These are phyloP conservation scores for Myiopsitta monachus DNA, from an alignment of 2,113 vertebrate genomes.

Conservation along the genomic window DNA sequence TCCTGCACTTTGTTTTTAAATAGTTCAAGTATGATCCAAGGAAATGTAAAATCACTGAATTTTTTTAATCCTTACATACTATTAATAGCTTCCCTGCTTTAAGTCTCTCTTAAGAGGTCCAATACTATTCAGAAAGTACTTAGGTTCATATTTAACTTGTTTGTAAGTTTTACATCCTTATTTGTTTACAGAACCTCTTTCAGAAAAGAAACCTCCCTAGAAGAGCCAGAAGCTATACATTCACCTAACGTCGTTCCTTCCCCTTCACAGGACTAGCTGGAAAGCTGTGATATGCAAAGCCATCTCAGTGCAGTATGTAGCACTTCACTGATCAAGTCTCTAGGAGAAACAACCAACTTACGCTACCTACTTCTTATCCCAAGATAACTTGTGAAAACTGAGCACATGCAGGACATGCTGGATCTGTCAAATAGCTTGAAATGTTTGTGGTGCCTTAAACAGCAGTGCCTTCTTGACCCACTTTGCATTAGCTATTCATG, in stretches of 20 bases:
- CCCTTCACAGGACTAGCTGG: not conserved
- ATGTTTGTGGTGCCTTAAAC: not conserved
- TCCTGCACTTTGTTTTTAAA: not conserved
- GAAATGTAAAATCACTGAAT: not conserved
- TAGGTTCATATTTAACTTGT: not conserved
- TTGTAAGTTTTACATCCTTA: not conserved
- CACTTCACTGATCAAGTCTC: not conserved
- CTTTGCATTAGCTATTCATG: not conserved
- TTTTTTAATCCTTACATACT: not conserved
- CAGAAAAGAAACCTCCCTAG: not conserved
- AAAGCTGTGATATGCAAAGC: not conserved
- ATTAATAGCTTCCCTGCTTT: not conserved
- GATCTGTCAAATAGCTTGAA: not conserved
- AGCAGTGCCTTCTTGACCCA: slow-evolving; percentile 36
- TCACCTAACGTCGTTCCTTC: not conserved
- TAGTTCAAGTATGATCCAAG: not conserved
- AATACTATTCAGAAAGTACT: not conserved
- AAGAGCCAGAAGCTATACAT: not conserved
- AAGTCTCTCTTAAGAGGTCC: not conserved
- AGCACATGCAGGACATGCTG: not conserved
- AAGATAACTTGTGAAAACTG: not conserved
- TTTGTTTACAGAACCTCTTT: not conserved
- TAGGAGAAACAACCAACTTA: not conserved
- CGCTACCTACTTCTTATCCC: not conserved
- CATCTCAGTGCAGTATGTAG: not conserved